Conservation (phyloP, 92 coral and sea anemone species). For the Phenganax stokvisi region DNA sequence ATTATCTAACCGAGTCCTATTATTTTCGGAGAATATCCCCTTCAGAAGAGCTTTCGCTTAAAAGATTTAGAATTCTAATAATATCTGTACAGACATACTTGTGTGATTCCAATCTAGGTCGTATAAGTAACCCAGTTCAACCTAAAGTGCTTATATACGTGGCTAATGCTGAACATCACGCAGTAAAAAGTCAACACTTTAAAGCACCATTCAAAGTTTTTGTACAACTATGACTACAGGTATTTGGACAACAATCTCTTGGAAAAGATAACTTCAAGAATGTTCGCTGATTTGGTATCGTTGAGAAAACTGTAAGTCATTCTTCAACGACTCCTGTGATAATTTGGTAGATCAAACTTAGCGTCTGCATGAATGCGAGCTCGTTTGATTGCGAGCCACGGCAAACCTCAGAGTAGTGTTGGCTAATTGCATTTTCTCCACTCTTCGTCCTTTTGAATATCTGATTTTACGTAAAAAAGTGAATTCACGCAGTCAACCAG, state of each 20-base stretch:
- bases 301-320: conserved; percentile 31
- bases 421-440: too few relatives aligned
- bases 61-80: too few relatives aligned
- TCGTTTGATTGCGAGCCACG: too few relatives aligned
- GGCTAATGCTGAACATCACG: not conserved
- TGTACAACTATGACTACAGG: not conserved
- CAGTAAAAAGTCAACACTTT: not conserved
- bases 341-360: too few relatives aligned
- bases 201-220: not conserved
- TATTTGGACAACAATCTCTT: conserved; percentile 22
- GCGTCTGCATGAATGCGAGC: too few relatives aligned
- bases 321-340: not conserved
- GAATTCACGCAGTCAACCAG: not conserved
- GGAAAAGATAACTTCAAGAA: conserved; percentile 9
- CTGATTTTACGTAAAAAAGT: not conserved
- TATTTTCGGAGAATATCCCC: too few relatives aligned
- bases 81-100: too few relatives aligned
- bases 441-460: not conserved
- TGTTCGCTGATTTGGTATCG: conserved; percentile 34
- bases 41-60: too few relatives aligned
- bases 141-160: too few relatives aligned
- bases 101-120: too few relatives aligned
- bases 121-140: too few relatives aligned
- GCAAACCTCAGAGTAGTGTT: too few relatives aligned
- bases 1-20: not conserved